phyloP scores from a whole-genome alignment of 2,888 invertebrate genomes.

The Drosophila limbata region DNA sequence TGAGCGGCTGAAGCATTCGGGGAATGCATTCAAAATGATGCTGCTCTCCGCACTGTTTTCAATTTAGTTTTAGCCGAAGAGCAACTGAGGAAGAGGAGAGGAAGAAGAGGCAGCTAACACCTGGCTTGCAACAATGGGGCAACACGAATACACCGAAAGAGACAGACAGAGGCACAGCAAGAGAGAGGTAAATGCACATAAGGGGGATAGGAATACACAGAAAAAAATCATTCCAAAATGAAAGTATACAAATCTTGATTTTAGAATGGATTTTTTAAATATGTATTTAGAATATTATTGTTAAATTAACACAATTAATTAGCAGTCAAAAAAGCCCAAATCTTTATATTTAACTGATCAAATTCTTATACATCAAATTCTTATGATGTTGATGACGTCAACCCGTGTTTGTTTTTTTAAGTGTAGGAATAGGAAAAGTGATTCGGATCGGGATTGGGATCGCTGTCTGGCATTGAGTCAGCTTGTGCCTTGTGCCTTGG shows the following conservation, averaged over 20 bases:
- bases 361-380: too few relatives aligned
- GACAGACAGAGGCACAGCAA: neutral
- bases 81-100: neutral
- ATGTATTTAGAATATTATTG: too few relatives aligned
- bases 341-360: too few relatives aligned
- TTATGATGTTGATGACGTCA: too few relatives aligned
- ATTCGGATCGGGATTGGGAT: slow-evolving; percentile 11
- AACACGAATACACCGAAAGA: neutral
- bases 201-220: neutral
- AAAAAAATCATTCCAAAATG: neutral
- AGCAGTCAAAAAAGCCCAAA: too few relatives aligned
- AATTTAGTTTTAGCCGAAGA: slow-evolving; percentile 61
- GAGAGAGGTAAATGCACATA: neutral
- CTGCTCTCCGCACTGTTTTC: slow-evolving; percentile 56
- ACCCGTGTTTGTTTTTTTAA: neutral
- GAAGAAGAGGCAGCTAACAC: slow-evolving; percentile 32
- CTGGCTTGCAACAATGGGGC: slow-evolving; percentile 37
- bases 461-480: slow-evolving; percentile 13
- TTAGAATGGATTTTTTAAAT: too few relatives aligned
- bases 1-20: slow-evolving; percentile 25
- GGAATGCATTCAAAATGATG: slow-evolving; percentile 57
- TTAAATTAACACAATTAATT: too few relatives aligned
- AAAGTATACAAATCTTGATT: too few relatives aligned
- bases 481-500: slow-evolving; percentile 31
- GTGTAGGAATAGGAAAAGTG: slow-evolving; percentile 6